phyloP scores from a whole-genome alignment of 2,113 vertebrate species.

The Scomber colias region DNA sequence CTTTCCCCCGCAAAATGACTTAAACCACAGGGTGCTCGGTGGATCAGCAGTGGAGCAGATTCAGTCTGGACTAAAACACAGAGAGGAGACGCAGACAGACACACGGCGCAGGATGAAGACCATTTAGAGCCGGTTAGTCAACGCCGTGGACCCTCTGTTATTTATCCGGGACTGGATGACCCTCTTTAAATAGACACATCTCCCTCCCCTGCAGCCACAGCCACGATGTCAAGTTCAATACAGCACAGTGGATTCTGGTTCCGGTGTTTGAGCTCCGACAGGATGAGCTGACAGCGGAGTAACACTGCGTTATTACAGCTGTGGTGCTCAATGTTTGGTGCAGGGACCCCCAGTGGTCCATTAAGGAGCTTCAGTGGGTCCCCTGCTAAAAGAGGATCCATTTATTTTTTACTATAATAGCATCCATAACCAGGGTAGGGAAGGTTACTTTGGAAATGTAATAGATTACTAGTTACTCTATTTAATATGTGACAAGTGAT shows the following conservation, averaged over 20 bases:
- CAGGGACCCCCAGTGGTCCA: no score
- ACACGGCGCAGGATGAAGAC: conserved; percentile 45
- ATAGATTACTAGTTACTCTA: no score
- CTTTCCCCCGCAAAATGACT: background rate
- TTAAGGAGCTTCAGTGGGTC: no score
- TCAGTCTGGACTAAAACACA: conserved; percentile 38
- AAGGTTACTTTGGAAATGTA: no score
- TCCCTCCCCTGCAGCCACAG: conserved; percentile 67
- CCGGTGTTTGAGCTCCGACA: conserved; percentile 23
- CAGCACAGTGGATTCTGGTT: conserved; percentile 7
- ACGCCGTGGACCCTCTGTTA: conserved; percentile 64
- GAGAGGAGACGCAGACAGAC: conserved; percentile 6
- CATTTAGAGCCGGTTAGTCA: conserved; percentile 72
- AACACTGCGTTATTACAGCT: background rate
- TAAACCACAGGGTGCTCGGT: background rate
- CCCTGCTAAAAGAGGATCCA: no score
- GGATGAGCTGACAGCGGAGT: background rate
- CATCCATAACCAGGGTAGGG: no score
- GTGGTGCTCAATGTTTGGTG: no score
- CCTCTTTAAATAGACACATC: conserved; percentile 84
- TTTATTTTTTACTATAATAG: no score
- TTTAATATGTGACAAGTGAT: no score
- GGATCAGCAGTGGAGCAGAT: conserved; percentile 18
- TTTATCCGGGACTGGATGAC: conserved; percentile 66
- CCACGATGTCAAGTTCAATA: conserved; percentile 34